Base-by-base conservation (phyloP, 2,797 vertebrate species). In the Syndactyla subalaris region DNA sequence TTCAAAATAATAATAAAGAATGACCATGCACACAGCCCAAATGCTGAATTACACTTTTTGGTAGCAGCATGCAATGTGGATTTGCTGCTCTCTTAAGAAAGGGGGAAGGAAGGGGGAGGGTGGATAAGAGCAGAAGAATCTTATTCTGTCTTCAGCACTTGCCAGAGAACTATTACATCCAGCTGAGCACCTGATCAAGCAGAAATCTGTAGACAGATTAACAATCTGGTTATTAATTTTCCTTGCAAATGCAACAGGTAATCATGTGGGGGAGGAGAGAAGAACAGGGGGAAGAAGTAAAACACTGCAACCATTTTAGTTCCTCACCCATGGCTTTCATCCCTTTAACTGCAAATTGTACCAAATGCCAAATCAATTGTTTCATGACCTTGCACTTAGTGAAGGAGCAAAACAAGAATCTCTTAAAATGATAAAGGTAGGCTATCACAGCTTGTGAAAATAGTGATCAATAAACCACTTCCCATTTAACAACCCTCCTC, bases 401-500 rank as follows among this genome's bases (percentile, higher is more conserved):
- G 59, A 94, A 95, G 91, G 81, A 72, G 71, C 67, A 92, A 92
- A 96, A 87, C 52, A 95, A 74, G 61, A 90, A 93, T 79, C 52
- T 82, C 84, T 79, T 61, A 75, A 89, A 92, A 73, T 87, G 39
- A 95, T 85, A 87, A 95, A 95, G 73, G 70, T 92, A 93, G 80
- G 73, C 84, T 89, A 91, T 71, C 87, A 66, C 63, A 63, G 74
- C 67, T 79, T 79, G 78, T 52, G 43, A 77, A 91, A 94, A 85
- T 2, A 63, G n/a, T 81, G 73, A 95, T 94, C 95, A 92, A 89
- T 94, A 95, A 93, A 89, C 78, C 74, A 73, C 84, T 96, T 92
- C 74, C 92, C 81, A 41, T 79, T 76, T 79, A 92, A 89, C 81
- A 94, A 38, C 39, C n/a, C 16, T 86, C 26, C 23, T 66, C 75